These are phyloP conservation scores for Numenius phaeopus DNA, from an alignment of 2,797 vertebrate genomes.

Conservation along the genomic window DNA sequence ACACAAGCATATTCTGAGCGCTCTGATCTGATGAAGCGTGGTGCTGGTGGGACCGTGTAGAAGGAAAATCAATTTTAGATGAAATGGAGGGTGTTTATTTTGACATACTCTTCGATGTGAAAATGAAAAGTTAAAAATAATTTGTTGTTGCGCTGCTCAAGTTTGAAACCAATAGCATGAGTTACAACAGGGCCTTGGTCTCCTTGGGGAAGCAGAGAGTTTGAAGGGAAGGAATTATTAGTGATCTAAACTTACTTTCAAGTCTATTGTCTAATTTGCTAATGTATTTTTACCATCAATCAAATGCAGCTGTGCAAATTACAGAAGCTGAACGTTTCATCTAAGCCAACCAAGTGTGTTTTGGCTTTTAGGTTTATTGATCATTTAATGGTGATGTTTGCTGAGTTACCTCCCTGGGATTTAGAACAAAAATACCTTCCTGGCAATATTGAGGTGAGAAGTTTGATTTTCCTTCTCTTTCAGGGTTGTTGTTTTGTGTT, in stretches of 20 bases:
- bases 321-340: not conserved
- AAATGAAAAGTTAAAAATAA: not conserved
- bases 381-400: slow-evolving; percentile 93
- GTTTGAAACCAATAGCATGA: not conserved
- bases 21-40: not conserved
- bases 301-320: not conserved
- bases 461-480: not conserved
- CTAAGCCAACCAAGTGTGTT: not conserved
- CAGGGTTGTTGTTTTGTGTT: not conserved
- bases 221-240: not conserved
- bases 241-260: not conserved
- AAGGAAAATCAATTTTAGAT: not conserved
- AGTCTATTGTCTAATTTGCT: not conserved
- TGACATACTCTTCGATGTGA: not conserved
- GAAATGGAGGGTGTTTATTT: not conserved
- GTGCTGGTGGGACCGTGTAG: not conserved
- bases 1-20: not conserved
- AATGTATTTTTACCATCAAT: not conserved
- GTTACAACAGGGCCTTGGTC: not conserved
- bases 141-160: not conserved
- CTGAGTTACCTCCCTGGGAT: slow-evolving; percentile 92
- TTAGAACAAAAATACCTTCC: slow-evolving; percentile 88
- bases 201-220: not conserved
- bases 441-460: slow-evolving; percentile 88
- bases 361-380: slow-evolving; percentile 87